Conservation (phyloP, 92 coral and sea anemone species). For the Phymanthus crucifer region DNA sequence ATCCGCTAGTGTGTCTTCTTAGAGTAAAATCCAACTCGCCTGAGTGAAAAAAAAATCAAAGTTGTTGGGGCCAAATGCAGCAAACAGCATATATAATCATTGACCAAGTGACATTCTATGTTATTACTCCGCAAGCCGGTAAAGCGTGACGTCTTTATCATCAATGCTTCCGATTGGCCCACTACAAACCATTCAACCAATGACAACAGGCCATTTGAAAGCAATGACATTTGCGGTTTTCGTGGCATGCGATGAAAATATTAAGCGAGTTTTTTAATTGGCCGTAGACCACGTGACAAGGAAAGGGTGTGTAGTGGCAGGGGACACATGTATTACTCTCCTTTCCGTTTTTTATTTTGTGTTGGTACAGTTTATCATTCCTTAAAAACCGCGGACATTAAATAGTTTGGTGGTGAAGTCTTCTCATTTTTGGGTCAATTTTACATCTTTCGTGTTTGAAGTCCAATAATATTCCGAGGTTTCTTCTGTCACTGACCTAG, state of each 20-base stretch:
- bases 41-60: slow-evolving; percentile 60
- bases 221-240: slow-evolving; percentile 53
- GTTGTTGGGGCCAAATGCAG: slow-evolving; percentile 87
- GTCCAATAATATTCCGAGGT: background rate
- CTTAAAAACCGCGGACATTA: slow-evolving; percentile 27
- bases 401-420: background rate
- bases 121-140: slow-evolving; percentile 45
- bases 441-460: slow-evolving; percentile 3
- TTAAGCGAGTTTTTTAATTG: slow-evolving; percentile 5
- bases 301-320: slow-evolving; percentile 25
- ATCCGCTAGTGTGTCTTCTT: slow-evolving; percentile 10
- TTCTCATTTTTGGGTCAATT: slow-evolving; percentile 2
- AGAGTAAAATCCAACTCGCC: slow-evolving; percentile 57
- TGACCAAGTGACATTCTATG: slow-evolving; percentile 47
- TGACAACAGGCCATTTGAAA: slow-evolving; percentile 39
- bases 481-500: background rate
- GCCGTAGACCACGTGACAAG: slow-evolving; percentile 9
- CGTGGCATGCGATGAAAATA: slow-evolving; percentile 74
- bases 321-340: slow-evolving; percentile 4
- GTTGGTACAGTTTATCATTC: slow-evolving; percentile 17
- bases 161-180: slow-evolving; percentile 82
- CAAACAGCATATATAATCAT: slow-evolving; percentile 79
- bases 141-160: slow-evolving; percentile 68
- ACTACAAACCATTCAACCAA: slow-evolving; percentile 59
- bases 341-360: slow-evolving; percentile 37